Conservation (phyloP, 2,888 invertebrate genomes). For the Noctuana brunneofusca region DNA sequence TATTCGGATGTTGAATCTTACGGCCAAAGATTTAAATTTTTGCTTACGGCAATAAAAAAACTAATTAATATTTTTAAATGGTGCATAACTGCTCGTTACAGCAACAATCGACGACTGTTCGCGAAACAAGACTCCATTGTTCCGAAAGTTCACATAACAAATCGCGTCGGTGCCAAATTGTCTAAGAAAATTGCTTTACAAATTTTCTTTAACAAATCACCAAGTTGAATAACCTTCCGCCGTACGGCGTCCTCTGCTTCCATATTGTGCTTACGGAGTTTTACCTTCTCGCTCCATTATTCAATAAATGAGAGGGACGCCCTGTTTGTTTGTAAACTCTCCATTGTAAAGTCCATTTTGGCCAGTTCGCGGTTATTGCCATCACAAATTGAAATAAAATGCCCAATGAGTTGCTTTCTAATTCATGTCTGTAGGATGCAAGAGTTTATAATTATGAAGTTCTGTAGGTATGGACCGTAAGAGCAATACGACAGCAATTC, state of each 20-base stretch:
- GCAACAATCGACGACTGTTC: not conserved
- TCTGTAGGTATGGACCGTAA: too few species aligned
- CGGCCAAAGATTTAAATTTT: too few species aligned
- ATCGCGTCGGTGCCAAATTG: conserved; percentile 10
- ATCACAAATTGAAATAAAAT: conserved; percentile 27
- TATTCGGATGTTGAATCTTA: not conserved
- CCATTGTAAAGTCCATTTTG: conserved; percentile 42
- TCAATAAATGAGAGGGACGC: conserved; percentile 54
- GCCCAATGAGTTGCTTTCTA: too few species aligned
- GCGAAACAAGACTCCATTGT: conserved; percentile 23
- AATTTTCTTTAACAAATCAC: conserved; percentile 56
- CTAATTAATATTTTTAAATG: not conserved
- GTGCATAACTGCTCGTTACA: not conserved
- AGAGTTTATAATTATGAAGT: too few species aligned
- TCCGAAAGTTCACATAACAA: conserved; percentile 17
- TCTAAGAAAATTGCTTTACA: conserved; percentile 44
- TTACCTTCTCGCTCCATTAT: conserved; percentile 52
- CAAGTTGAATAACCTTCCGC: conserved; percentile 71
- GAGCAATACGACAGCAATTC: too few species aligned
- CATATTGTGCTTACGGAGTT: conserved; percentile 46
- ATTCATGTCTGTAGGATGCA: too few species aligned
- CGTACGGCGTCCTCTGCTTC: conserved; percentile 51
- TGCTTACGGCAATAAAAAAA: not conserved
- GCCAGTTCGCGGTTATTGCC: conserved; percentile 38
- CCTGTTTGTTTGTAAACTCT: conserved; percentile 71